phyloP scores from a whole-genome alignment of 2,888 invertebrate species.

The Zaprionus obscuricornis region DNA sequence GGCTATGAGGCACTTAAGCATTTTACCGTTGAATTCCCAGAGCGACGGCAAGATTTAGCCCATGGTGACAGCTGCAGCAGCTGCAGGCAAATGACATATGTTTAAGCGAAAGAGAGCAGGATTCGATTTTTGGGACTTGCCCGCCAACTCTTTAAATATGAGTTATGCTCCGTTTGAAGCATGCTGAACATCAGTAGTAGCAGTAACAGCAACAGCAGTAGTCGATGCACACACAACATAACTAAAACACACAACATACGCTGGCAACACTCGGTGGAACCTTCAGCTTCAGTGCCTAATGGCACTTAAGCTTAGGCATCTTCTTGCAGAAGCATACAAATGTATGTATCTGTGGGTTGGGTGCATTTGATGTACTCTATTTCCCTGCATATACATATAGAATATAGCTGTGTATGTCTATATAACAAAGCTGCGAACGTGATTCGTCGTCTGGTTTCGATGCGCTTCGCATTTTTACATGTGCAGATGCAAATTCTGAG shows the following conservation, averaged over 20 bases:
- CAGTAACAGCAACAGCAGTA: no score
- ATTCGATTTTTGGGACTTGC: constrained; percentile 77
- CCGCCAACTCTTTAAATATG: constrained; percentile 75
- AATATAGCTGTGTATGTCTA: neutral
- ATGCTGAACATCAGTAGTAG: constrained; percentile 27
- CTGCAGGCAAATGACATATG: constrained; percentile 40
- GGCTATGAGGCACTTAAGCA: constrained; percentile 40
- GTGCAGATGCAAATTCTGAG: constrained; percentile 68
- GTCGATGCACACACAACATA: constrained; percentile 20
- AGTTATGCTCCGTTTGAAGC: constrained; percentile 70
- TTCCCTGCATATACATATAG: constrained; percentile 29
- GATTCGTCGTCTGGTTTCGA: constrained; percentile 57
- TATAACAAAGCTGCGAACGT: constrained; percentile 46
- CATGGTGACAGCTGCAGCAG: constrained; percentile 26
- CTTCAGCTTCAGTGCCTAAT: constrained; percentile 61
- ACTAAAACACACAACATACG: constrained; percentile 1
- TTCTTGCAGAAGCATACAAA: constrained; percentile 18
- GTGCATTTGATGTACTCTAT: constrained; percentile 18
- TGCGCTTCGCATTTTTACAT: constrained; percentile 55
- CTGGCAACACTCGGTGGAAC: constrained; percentile 20
- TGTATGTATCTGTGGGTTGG: constrained; percentile 1
- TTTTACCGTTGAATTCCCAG: constrained; percentile 24
- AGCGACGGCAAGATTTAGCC: constrained; percentile 35
- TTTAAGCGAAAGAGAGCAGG: constrained; percentile 9
- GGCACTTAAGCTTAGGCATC: constrained; percentile 75